A percentile compares a stretch with the other conserved stretches of the same genome.
Evolutionary conservation across 2,888 invertebrate genomes (phyloP).

Genomic region (Tricholauxania praeusta): DNA sequence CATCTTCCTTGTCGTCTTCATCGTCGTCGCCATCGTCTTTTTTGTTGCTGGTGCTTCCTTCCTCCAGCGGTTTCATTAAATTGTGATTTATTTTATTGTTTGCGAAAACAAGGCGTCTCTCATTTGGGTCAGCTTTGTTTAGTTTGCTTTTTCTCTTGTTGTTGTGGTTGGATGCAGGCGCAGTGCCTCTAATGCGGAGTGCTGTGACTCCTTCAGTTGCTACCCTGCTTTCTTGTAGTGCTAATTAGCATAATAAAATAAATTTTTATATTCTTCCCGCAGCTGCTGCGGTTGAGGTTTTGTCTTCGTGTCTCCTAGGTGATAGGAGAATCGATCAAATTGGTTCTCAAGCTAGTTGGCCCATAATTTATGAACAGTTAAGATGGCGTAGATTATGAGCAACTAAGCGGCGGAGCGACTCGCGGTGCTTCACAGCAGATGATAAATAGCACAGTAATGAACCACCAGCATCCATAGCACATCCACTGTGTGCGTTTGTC

Average conservation of each 20-base stretch:
- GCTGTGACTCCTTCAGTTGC: background rate
- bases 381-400: background rate
- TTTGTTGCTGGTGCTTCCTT: background rate
- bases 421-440: no score
- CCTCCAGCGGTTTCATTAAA: conserved; percentile 24
- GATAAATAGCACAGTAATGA: no score
- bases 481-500: no score
- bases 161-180: background rate
- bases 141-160: background rate
- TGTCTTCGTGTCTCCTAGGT: no score
- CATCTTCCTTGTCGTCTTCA: background rate
- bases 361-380: conserved; percentile 21
- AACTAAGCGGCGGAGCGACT: background rate
- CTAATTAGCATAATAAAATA: conserved; percentile 35
- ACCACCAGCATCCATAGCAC: no score
- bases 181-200: conserved; percentile 1
- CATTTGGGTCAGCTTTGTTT: no score
- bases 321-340: conserved; percentile 14
- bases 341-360: conserved; percentile 5
- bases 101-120: conserved; percentile 11
- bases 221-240: conserved; percentile 3
- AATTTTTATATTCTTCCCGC: conserved; percentile 1
- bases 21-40: background rate
- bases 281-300: background rate
- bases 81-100: conserved; percentile 32